Evolutionary conservation across 2,888 invertebrate genomes (phyloP), one percentile per base, ranked within the genome.

Genomic region (Margaritifera margaritifera): DNA sequence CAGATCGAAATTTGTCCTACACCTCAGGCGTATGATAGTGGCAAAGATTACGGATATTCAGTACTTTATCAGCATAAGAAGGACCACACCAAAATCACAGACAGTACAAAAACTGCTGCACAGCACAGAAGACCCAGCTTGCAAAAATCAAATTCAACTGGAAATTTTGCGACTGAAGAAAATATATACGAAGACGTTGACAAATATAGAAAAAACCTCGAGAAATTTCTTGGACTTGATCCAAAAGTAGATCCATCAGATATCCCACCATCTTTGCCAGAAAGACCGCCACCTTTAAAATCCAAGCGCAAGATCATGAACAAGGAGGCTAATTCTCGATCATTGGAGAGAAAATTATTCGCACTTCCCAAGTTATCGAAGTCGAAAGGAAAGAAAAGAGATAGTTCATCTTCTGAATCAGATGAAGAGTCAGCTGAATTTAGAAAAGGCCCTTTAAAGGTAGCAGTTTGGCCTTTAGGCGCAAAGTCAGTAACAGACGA

Each of bases 141-240:
- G 3, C 70, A 62, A 24, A 72, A 72, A 57, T 70, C 72, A 20
- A 72, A 58, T 54, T 74, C 72, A 8, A 64, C 72, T 25, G 72
- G 71, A 4, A 62, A 69, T 53, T 64, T 69, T 15, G 68, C 62
- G 50, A 64, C 25, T 15, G 68, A 74, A 5, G 80, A 79, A 71
- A 79, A 78, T 60, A 73, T 78, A 20, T 82, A 82, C 66, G 82
- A 81, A 63, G 82, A 82, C 52, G 64, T 81, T 42, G 80, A 81
- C 27, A 80, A 80, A 62, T 80, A 72, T 54, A 63, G 77, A 53
- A 75, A 77, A 72, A 59, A 81, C 55, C 56, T 81, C 5, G 68
- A 71, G 24, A 79, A 81, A 63, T 78, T 74, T 67, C 66, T 81
- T 22, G 81, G 81, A 59, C 78, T 79, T 74, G 77, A 74, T 59